A percentile compares a stretch with the other conserved stretches of the same genome.
Evolutionary conservation across 1,140 invertebrate genomes (phyloP).

Genomic region (Vanessa tameamea): DNA sequence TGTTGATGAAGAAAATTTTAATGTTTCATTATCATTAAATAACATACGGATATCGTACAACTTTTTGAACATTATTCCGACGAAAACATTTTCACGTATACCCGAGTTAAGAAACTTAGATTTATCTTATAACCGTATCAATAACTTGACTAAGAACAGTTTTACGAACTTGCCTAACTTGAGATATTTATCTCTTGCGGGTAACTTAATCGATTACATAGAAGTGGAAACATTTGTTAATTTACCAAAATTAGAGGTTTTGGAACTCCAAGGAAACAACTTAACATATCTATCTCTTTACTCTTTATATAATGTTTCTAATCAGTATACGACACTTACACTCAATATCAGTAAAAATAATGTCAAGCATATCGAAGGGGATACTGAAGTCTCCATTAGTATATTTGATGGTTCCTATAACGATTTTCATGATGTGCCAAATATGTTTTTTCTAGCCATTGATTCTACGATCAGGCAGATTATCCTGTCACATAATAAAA

Average conservation of each 20-base stretch:
- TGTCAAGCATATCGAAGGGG: slow-evolving; percentile 83
- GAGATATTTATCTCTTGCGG: slow-evolving; percentile 85
- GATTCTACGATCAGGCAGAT: slow-evolving; percentile 84
- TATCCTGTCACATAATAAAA: slow-evolving; percentile 87
- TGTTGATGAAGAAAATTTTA: slow-evolving; percentile 84
- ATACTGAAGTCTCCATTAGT: slow-evolving; percentile 82
- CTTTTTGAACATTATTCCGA: slow-evolving; percentile 82
- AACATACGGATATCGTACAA: slow-evolving; percentile 90
- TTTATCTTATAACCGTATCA: slow-evolving; percentile 87
- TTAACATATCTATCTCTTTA: slow-evolving; percentile 84
- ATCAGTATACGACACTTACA: slow-evolving; percentile 81
- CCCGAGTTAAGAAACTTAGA: slow-evolving; percentile 85
- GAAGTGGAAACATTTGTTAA: slow-evolving; percentile 84
- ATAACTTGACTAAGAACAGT: slow-evolving; percentile 79
- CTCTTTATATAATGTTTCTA: slow-evolving; percentile 85
- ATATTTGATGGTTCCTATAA: slow-evolving; percentile 88
- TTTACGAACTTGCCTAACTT: slow-evolving; percentile 86
- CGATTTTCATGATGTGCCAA: slow-evolving; percentile 84
- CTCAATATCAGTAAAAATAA: slow-evolving; percentile 87
- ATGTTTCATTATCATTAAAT: slow-evolving; percentile 86
- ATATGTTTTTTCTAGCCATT: slow-evolving; percentile 83
- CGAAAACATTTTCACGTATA: slow-evolving; percentile 84
- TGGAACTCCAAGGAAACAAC: slow-evolving; percentile 88
- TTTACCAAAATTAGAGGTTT: slow-evolving; percentile 84
- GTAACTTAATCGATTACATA: slow-evolving; percentile 84